A percentile compares a stretch with the other conserved stretches of the same genome.
Evolutionary conservation across 2,113 vertebrate genomes (phyloP).

Genomic region (Piaya cayana): DNA sequence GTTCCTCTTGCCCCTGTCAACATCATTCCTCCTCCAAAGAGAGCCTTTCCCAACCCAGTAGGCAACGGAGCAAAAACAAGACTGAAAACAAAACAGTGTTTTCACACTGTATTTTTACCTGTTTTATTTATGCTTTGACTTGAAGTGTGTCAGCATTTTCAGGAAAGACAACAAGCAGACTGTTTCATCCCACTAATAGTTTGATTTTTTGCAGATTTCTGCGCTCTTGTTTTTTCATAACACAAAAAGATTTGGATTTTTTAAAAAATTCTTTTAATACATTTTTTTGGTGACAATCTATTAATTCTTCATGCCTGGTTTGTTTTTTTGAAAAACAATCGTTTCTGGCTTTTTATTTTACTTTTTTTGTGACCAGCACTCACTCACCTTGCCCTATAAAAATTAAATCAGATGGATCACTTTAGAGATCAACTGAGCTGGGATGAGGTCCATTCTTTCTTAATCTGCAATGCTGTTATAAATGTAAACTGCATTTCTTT

Average conservation of each 20-base stretch:
- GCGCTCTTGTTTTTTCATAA: background rate
- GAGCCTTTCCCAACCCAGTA: background rate
- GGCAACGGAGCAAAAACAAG: background rate
- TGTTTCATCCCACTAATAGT: background rate
- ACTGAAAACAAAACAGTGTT: background rate
- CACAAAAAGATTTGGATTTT: background rate
- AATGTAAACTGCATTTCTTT: background rate
- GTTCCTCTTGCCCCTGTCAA: background rate
- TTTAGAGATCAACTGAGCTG: background rate
- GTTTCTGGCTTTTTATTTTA: background rate
- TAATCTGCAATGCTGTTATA: background rate
- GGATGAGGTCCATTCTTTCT: background rate
- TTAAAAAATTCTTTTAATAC: background rate
- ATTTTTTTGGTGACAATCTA: background rate
- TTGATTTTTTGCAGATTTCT: slow-evolving; percentile 40
- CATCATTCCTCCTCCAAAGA: accelerated
- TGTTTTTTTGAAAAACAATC: background rate
- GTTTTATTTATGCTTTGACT: slow-evolving; percentile 54
- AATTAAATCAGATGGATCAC: background rate
- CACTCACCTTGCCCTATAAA: background rate
- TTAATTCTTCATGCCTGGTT: background rate
- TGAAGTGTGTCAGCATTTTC: slow-evolving; percentile 7
- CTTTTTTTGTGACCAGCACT: background rate
- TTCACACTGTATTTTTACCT: background rate
- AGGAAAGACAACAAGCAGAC: slow-evolving; percentile 26